Evolutionary conservation across 1,140 invertebrate genomes (phyloP).

Genomic region (Tetramorium simillimum): DNA sequence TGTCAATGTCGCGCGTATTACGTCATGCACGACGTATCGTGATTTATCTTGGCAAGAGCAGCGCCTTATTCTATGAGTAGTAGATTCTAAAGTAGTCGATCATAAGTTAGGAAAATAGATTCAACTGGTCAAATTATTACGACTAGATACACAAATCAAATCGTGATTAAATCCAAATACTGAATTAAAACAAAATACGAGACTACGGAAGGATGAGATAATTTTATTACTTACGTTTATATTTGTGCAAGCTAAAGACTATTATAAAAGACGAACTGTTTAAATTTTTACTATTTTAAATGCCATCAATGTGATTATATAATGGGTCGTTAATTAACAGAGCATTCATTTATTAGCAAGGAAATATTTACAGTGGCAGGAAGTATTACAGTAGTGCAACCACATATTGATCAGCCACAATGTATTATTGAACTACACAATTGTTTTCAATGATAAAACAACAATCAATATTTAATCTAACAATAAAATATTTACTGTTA

Average conservation of each 20-base stretch:
- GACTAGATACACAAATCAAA: slow-evolving; percentile 10
- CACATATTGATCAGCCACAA: not conserved
- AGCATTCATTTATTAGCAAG: not conserved
- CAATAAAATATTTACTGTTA: no score
- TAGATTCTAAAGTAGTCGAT: slow-evolving; percentile 29
- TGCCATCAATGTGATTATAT: not conserved
- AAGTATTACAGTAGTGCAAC: not conserved
- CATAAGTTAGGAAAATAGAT: slow-evolving; percentile 29
- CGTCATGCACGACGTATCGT: not conserved
- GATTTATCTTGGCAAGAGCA: slow-evolving; percentile 52
- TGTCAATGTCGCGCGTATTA: slow-evolving; percentile 3
- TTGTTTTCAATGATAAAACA: not conserved
- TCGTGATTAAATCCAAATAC: not conserved
- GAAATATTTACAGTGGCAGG: not conserved
- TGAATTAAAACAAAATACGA: not conserved
- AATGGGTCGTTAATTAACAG: not conserved
- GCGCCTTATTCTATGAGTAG: not conserved
- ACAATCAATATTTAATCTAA: not conserved
- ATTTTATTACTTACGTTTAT: slow-evolving; percentile 1
- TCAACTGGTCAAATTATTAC: not conserved
- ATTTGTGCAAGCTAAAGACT: not conserved
- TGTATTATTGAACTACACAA: not conserved
- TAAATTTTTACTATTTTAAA: not conserved
- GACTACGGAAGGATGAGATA: not conserved
- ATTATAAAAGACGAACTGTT: not conserved